Conservation (phyloP, 2,113 vertebrate species). For the Thunnus maccoyii region DNA sequence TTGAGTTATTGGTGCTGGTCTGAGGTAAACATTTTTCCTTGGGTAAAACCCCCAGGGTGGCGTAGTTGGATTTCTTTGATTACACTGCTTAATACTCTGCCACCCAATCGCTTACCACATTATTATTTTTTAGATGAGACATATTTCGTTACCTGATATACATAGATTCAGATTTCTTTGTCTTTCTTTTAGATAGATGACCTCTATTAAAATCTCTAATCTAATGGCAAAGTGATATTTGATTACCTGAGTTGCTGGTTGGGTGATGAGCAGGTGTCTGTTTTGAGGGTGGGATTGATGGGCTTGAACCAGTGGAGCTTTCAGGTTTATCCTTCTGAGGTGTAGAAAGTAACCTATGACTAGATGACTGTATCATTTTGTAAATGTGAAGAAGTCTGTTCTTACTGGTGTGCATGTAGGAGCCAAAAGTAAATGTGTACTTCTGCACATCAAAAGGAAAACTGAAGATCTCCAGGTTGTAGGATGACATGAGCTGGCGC, state of each 20-base stretch:
- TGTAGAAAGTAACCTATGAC: constrained; percentile 24
- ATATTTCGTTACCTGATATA: no score
- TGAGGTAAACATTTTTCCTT: no score
- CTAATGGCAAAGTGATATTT: no score
- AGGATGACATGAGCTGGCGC: constrained; percentile 85
- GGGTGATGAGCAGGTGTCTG: constrained; percentile 29
- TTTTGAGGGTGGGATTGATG: constrained; percentile 32
- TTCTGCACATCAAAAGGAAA: constrained; percentile 90
- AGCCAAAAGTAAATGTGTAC: constrained; percentile 87
- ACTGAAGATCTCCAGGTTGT: constrained; percentile 89
- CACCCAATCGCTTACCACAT: no score
- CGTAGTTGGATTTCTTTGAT: no score
- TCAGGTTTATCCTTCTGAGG: constrained; percentile 46
- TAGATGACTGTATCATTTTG: neutral
- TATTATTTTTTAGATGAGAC: no score
- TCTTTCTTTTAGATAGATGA: no score
- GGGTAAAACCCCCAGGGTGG: no score
- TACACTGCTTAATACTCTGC: no score
- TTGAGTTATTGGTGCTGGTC: no score
- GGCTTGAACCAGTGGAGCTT: constrained; percentile 14
- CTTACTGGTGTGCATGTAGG: constrained; percentile 89
- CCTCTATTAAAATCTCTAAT: no score
- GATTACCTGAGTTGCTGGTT: constrained; percentile 36
- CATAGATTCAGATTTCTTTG: no score
- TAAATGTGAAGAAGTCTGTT: neutral